A percentile compares a stretch with the other conserved stretches of the same genome.
phyloP scores from a whole-genome alignment of 2,113 vertebrate genomes.

The Myxocyprinus asiaticus region DNA sequence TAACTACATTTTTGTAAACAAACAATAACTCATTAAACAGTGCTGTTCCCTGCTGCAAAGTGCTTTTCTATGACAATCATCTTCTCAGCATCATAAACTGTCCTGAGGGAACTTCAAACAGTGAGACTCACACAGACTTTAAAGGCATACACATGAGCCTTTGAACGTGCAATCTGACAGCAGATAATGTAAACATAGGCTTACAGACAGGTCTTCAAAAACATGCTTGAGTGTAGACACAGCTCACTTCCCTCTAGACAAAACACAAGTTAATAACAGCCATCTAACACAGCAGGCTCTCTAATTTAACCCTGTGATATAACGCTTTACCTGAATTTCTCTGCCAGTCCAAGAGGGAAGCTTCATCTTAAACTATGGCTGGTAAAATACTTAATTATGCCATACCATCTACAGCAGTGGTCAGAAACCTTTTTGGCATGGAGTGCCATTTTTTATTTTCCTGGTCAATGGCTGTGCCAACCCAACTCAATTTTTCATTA shows the following conservation, averaged over 20 bases:
- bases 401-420: too few relatives aligned
- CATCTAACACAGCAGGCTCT: conserved; percentile 31
- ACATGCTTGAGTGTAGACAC: conserved; percentile 48
- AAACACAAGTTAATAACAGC: conserved; percentile 58
- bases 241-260: conserved; percentile 63
- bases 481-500: too few relatives aligned
- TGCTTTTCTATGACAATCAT: conserved; percentile 27
- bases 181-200: conserved; percentile 66
- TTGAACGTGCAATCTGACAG: conserved; percentile 67
- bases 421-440: too few relatives aligned
- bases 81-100: conserved; percentile 25
- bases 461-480: too few relatives aligned
- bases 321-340: not conserved
- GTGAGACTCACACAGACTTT: conserved; percentile 12
- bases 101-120: conserved; percentile 40
- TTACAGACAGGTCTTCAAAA: conserved; percentile 57
- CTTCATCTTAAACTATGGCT: not conserved
- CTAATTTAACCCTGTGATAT: conserved; percentile 48
- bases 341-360: not conserved
- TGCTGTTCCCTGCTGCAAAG: conserved; percentile 12
- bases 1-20: conserved; percentile 14
- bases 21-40: not conserved
- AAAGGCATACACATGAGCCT: conserved; percentile 61
- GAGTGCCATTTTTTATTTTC: too few relatives aligned
- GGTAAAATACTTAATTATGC: not conserved